Evolutionary conservation across 2,797 vertebrate species (phyloP), one percentile per base, ranked within the genome.

Genomic region (Lacerta agilis): DNA sequence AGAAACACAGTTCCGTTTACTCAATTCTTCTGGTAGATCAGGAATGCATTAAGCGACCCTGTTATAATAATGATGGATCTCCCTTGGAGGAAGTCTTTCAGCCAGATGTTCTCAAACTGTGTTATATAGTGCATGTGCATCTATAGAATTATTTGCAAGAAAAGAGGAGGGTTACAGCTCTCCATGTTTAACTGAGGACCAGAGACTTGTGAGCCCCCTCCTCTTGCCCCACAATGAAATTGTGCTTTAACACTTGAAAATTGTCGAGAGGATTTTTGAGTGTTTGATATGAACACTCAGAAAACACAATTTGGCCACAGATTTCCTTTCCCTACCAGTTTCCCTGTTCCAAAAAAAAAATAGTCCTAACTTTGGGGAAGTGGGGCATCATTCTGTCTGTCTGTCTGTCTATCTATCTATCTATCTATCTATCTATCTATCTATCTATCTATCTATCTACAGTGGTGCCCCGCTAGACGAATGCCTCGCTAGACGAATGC

Each of bases 21-120:
- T 76, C 49, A 20, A 75, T 80, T 66, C 87, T 79, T 88, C 77
- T 83, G 41, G 41, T 79, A 49, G 49, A 80, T 85, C 2, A 45
- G 38, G 79, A 77, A 66, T 38, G n/a, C 41, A 27, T 80, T 75
- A 80, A 64, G 76, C 38, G 33, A 18, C 33, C 41, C 3, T 6
- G 27, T 73, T 73, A 85, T 10, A 66, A 80, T 7, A 80, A 66
- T 33, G 38, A 64, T 7, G 3, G 77, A 73, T 36, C 23, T 85
- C 25, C 38, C 85, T 80, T n/a, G 20, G 61, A 77, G n/a, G 58
- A n/a, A 58, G n/a, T 73, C 25, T 38, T n/a, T 72, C 58, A 25
- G 45, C 85, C 49, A 72, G 25, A 20, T 29, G 18, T 41, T 86
- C 18, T 8, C 78, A 61, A 80, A 79, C 33, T 27, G 11, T 69